A percentile compares a stretch with the other conserved stretches of the same genome.
Conservation (phyloP, 2,888 invertebrate species). For the Oscheius sp. region DNA sequence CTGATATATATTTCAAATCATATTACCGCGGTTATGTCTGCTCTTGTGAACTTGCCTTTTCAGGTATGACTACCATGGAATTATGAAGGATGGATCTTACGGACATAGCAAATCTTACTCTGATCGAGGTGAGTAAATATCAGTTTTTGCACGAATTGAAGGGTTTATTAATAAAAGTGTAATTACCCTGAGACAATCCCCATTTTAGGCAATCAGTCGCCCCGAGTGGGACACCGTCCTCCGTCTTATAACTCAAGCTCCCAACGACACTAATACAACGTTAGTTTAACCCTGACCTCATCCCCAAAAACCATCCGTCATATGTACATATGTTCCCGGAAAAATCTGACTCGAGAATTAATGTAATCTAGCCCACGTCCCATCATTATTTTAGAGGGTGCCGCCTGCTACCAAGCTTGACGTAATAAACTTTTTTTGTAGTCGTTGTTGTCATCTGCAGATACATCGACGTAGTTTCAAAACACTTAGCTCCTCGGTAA, state of each 20-base stretch:
- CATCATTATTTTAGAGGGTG: not conserved
- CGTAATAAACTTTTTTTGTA: no score
- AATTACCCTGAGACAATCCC: not conserved
- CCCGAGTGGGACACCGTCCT: constrained; percentile 30
- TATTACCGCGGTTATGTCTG: not conserved
- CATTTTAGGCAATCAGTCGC: constrained; percentile 29
- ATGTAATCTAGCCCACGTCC: constrained; percentile 19
- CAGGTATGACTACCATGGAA: not conserved
- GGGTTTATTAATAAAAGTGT: not conserved
- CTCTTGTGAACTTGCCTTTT: not conserved
- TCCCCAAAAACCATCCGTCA: not conserved
- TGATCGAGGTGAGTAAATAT: constrained; percentile 28
- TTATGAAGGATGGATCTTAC: constrained; percentile 28
- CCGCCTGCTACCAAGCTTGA: not conserved
- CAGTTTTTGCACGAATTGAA: not conserved
- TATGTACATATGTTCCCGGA: constrained; percentile 7
- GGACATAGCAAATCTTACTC: constrained; percentile 32
- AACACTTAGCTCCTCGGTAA: no score
- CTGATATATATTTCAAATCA: not conserved
- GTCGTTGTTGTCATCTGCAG: no score
- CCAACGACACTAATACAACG: constrained; percentile 24
- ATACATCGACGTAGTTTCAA: no score
- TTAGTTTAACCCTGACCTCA: constrained; percentile 1
- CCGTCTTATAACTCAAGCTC: constrained; percentile 25
- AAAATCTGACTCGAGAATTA: constrained; percentile 16